Evolutionary conservation across 2,113 vertebrate genomes (phyloP), one percentile per base, ranked within the genome.

Genomic region (Copsychus sechellarum): DNA sequence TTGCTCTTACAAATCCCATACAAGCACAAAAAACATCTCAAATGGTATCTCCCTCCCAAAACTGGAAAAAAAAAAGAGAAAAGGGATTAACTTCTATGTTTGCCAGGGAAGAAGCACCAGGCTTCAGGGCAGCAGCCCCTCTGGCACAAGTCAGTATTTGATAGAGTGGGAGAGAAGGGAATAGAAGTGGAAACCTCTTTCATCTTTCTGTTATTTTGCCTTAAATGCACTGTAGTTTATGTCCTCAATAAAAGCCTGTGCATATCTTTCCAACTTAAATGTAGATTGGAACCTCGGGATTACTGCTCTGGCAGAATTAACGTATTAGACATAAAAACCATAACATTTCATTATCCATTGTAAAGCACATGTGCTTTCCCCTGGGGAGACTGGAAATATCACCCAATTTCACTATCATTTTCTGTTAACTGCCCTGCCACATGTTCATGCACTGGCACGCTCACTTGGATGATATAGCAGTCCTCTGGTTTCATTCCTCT

Each of bases 291-390:
- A 86, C 62, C 79, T 90, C 0, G 5, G 92, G 93, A 91, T 86
- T 93, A 80, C 53, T 70, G 53, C 73, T 54, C 34, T 42, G 45
- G 80, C 85, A 95, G 66, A 92, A 96, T 90, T 94, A 94, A 93
- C 15, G 3, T 69, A 74, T 81, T 57, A 82, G 57, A 84, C 67
- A 73, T 89, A 88, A 91, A 89, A 64, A 15, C 25, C 54, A 23
- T 91, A 94, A 86, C 79, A 61, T 95, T 94, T 93, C 77, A 92
- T 90, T 93, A 95, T 81, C 69, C 33, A 47, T 28, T 72, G 47
- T 73, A 81, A 92, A 92, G 15, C 24, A 13, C 28, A 26, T 9
- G 28, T 14, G 48, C 72, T 64, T 51, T 60, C 85, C 53, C 42
- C 72, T 22, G 48, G 71, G 71, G 72, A 92, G 83, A 81, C 48